Evolutionary conservation across 1,140 invertebrate genomes (phyloP), one percentile per base, ranked within the genome.

Genomic region (Saccostrea echinata): DNA sequence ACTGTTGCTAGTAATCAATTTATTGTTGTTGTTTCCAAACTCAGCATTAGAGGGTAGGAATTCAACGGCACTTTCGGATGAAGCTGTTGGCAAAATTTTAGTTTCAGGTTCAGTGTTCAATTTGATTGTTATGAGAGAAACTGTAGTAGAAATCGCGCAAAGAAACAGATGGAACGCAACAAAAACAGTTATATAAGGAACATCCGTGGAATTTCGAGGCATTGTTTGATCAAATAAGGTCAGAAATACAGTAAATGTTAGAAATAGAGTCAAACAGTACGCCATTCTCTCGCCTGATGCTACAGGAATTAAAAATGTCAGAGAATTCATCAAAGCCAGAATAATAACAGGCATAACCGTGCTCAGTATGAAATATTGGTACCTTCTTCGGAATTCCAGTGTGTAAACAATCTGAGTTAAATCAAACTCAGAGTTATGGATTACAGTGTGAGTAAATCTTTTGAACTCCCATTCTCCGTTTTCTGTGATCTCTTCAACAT

Each of bases 381-480:
- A 53, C 43, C 81, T 51, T 83, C 81, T 51, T 21, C 27, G 35
- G 43, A 83, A 53, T 21, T 51, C 35, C 35, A 83, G 24, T 11
- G 51, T 53, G 81, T 83, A 53, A 18, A 52, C 11, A 27, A 83
- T 83, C 24, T 83, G 21, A 1, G 81, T 83, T 16, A 83, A 24
- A 18, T 52, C 81, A 52, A 83, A 83, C 35, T 52, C 35, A 0
- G 81, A 24, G 8, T 52, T 21, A 51, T 83, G n/a, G 12, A 51
- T n/a, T 18, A 27, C 51, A n/a, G 11, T 9, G 35, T n/a, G 21
- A 21, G 35, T 53, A 27, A 53, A 52, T 16, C n/a, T 33, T 43
- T 61, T 30, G n/a, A 85, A 51, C 8, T 85, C 84, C 84, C 84
- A 85, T 43, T 85, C 84, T 35, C 84, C 84, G 68, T 85, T 85